Evolutionary conservation across 2,113 vertebrate genomes (phyloP).

Genomic region (Acrocephalus arundinaceus): DNA sequence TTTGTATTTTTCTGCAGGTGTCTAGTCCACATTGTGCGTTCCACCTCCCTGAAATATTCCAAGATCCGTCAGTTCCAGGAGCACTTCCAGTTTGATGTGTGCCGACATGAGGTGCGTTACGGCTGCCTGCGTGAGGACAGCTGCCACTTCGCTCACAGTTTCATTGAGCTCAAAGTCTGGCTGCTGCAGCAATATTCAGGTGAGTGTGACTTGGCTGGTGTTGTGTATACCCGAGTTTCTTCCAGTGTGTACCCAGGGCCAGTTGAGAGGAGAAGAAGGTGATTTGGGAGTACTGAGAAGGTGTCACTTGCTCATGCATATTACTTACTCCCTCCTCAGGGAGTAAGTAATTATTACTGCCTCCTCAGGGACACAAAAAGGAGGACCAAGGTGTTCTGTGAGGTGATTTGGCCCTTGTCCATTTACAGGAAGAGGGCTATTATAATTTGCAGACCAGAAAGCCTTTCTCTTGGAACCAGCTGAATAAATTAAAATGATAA

Average conservation of each 20-base stretch:
- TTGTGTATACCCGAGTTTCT: neutral
- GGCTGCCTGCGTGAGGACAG: conserved; percentile 84
- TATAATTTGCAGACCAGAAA: neutral
- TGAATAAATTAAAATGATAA: neutral
- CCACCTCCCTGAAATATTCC: conserved; percentile 82
- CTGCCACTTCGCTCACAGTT: conserved; percentile 89
- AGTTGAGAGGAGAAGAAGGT: neutral
- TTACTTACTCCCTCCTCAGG: neutral
- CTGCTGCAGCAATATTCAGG: conserved; percentile 88
- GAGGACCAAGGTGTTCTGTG: neutral
- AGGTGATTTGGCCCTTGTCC: neutral
- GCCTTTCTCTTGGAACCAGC: neutral
- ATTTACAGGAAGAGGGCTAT: neutral
- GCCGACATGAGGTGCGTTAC: conserved; percentile 82
- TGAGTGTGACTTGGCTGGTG: conserved; percentile 16
- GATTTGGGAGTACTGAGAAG: neutral
- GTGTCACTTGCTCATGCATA: neutral
- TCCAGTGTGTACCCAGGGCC: neutral
- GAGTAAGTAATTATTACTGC: neutral
- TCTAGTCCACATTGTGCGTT: conserved; percentile 87
- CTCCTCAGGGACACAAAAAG: neutral
- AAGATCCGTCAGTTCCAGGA: conserved; percentile 89
- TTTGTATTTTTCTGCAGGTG: conserved; percentile 76
- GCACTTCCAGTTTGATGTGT: conserved; percentile 85
- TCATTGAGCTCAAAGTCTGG: conserved; percentile 94